A percentile compares a stretch with the other conserved stretches of the same genome.
phyloP scores from a whole-genome alignment of 2,888 invertebrate genomes.

The Camponotus fellah region DNA sequence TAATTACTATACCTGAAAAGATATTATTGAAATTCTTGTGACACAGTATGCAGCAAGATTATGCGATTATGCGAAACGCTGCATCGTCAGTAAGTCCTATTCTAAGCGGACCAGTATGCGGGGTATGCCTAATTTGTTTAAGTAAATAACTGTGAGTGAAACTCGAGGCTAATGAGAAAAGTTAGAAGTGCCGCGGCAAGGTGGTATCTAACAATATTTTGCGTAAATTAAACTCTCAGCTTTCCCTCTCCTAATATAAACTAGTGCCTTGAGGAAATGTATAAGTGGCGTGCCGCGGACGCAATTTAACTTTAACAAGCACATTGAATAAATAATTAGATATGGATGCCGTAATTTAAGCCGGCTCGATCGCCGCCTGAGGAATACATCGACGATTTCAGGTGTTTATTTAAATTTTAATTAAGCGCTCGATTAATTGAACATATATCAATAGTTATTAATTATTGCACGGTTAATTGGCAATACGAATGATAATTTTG shows the following conservation, averaged over 20 bases:
- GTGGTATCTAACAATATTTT: slow-evolving; percentile 68
- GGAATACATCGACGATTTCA: slow-evolving; percentile 25
- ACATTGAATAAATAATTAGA: slow-evolving; percentile 62
- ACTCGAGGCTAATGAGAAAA: slow-evolving; percentile 69
- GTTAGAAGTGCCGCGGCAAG: slow-evolving; percentile 58
- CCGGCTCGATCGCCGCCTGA: not conserved
- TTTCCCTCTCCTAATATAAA: slow-evolving; percentile 21
- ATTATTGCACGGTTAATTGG: slow-evolving; percentile 46
- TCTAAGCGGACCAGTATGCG: slow-evolving; percentile 13
- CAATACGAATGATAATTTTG: slow-evolving; percentile 33
- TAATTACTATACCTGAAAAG: not conserved
- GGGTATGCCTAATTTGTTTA: slow-evolving; percentile 54
- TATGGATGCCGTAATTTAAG: slow-evolving; percentile 58
- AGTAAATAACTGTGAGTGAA: slow-evolving; percentile 66
- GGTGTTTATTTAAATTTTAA: slow-evolving; percentile 48
- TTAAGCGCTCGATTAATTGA: slow-evolving; percentile 47
- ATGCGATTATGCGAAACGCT: slow-evolving; percentile 23
- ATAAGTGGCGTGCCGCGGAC: slow-evolving; percentile 54
- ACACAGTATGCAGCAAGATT: slow-evolving; percentile 1
- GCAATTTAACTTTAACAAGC: slow-evolving; percentile 65
- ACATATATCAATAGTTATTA: slow-evolving; percentile 39
- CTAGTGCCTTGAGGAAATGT: slow-evolving; percentile 37
- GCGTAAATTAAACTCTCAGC: slow-evolving; percentile 67
- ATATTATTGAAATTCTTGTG: not conserved
- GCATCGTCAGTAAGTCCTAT: slow-evolving; percentile 1